Conservation (phyloP, 2,797 vertebrate species). For the Schizopygopsis pylzovi region DNA sequence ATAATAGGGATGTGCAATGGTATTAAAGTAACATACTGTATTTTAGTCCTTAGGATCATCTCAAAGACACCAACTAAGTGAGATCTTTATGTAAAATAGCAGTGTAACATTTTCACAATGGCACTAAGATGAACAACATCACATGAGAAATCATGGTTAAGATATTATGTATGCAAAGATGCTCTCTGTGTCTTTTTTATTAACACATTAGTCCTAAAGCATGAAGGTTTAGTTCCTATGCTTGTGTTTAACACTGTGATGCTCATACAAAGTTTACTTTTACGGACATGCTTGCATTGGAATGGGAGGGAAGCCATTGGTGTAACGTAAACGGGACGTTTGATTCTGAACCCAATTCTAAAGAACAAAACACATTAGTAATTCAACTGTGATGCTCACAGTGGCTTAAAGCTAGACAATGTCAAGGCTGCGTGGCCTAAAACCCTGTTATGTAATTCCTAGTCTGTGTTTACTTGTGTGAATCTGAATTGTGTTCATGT, state of each 20-base stretch:
- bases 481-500: slow-evolving; percentile 30
- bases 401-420: slow-evolving; percentile 20
- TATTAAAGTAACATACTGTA: background rate
- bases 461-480: slow-evolving; percentile 41
- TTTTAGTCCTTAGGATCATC: slow-evolving; percentile 10
- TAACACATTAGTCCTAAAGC: slow-evolving; percentile 30
- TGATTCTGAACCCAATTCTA: slow-evolving; percentile 2
- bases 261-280: slow-evolving; percentile 42
- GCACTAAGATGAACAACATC: background rate
- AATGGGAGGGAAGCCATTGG: slow-evolving; percentile 41
- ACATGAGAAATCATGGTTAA: background rate
- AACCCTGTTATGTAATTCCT: slow-evolving; percentile 31
- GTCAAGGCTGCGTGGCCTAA: slow-evolving; percentile 26
- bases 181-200: slow-evolving; percentile 27
- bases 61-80: slow-evolving; percentile 10
- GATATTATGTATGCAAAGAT: slow-evolving; percentile 25
- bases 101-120: slow-evolving; percentile 3
- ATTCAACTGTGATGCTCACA: slow-evolving; percentile 35
- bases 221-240: slow-evolving; percentile 23
- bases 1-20: background rate
- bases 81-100: background rate
- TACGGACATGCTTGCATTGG: background rate
- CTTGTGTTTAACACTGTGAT: slow-evolving; percentile 53
- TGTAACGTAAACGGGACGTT: background rate
- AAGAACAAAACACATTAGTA: slow-evolving; percentile 24